These are phyloP conservation scores for Halichoerus grypus DNA, from an alignment of 2,113 vertebrate species.

Conservation along the genomic window DNA sequence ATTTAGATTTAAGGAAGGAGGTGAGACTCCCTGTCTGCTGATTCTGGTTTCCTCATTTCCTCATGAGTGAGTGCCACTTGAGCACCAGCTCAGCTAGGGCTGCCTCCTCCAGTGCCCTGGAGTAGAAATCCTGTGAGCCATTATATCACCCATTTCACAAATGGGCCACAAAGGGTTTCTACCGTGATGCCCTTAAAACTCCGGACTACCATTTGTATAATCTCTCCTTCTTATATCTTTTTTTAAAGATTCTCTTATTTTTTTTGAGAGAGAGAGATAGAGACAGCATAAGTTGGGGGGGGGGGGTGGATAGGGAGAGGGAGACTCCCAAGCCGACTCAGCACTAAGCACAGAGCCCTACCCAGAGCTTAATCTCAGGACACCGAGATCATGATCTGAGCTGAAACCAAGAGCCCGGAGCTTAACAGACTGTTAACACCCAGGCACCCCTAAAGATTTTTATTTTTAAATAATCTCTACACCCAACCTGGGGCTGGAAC, in stretches of 20 bases:
- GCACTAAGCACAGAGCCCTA: neutral
- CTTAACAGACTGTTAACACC: neutral
- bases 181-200: neutral
- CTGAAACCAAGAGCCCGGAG: neutral
- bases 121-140: neutral
- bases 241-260: neutral
- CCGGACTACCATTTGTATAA: neutral
- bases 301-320: neutral
- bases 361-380: neutral
- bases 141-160: neutral
- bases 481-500: neutral
- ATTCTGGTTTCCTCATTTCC: neutral
- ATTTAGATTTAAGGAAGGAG: neutral
- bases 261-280: neutral
- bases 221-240: neutral
- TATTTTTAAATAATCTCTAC: neutral
- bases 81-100: neutral
- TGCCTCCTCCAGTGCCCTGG: neutral
- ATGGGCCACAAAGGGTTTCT: neutral
- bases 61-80: neutral
- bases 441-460: neutral
- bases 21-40: neutral
- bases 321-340: neutral
- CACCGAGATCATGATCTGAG: neutral
- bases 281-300: neutral